Evolutionary conservation across 2,888 invertebrate species (phyloP).

Genomic region (Myopa testacea): DNA sequence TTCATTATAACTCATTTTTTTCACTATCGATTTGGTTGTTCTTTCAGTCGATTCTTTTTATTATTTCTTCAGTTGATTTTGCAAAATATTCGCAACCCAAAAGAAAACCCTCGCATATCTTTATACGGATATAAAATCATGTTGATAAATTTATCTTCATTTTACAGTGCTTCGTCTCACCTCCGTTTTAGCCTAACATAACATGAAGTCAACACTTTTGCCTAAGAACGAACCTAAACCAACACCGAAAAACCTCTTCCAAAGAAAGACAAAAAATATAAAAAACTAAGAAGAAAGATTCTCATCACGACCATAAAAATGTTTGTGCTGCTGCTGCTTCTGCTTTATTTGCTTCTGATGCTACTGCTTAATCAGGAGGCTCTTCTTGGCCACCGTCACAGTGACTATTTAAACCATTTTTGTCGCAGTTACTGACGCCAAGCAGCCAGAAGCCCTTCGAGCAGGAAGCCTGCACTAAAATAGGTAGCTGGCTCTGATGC

Average conservation of each 20-base stretch:
- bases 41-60: no score
- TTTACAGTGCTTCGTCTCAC: not conserved
- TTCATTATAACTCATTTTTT: no score
- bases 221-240: not conserved
- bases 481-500: constrained; percentile 14
- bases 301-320: constrained; percentile 32
- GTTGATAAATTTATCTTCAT: not conserved
- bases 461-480: not conserved
- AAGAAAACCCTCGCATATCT: no score
- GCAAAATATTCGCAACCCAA: no score
- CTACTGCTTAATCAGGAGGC: constrained; percentile 31
- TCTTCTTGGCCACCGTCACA: constrained; percentile 14
- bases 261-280: no score
- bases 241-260: not conserved
- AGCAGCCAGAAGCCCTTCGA: constrained; percentile 5
- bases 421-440: constrained; percentile 35
- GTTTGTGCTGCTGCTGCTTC: constrained; percentile 14
- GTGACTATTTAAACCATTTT: constrained; percentile 36
- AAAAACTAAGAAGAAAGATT: not conserved
- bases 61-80: no score
- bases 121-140: not conserved
- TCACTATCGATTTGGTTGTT: no score
- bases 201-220: not conserved
- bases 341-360: not conserved
- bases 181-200: no score